Evolutionary conservation across 2,888 invertebrate genomes (phyloP).

Genomic region (Orthonevra nobilis): DNA sequence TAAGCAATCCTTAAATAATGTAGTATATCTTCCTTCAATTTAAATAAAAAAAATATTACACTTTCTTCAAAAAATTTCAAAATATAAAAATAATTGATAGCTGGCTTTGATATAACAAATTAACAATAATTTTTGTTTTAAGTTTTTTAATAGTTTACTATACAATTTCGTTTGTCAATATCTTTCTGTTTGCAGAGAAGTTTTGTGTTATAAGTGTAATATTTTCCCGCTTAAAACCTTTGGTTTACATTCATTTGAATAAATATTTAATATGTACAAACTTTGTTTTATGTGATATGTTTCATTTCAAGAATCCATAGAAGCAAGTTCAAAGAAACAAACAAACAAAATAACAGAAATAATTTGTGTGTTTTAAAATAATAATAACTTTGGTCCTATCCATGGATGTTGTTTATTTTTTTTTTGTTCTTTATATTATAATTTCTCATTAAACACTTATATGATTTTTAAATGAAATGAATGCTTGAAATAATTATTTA

Average conservation of each 20-base stretch:
- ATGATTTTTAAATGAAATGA: no score
- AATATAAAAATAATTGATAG: no score
- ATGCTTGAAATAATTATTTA: no score
- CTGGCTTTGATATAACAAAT: no score
- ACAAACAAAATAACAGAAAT: background rate
- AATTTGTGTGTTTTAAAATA: conserved; percentile 3
- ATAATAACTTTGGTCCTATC: conserved; percentile 53
- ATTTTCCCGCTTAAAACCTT: conserved; percentile 59
- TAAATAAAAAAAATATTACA: no score
- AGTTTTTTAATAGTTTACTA: conserved; percentile 19
- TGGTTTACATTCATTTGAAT: conserved; percentile 30
- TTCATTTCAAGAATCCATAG: conserved; percentile 62
- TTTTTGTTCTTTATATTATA: conserved; percentile 7
- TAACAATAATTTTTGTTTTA: no score
- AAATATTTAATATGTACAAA: conserved; percentile 24
- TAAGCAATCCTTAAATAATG: no score
- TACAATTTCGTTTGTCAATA: conserved; percentile 33
- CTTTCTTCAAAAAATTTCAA: no score
- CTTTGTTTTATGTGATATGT: conserved; percentile 57
- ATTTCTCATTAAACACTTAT: no score
- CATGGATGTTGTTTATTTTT: conserved; percentile 50
- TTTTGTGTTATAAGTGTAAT: conserved; percentile 63
- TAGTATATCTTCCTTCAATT: no score
- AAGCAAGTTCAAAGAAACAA: conserved; percentile 25
- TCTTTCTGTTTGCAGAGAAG: conserved; percentile 15